Conservation (phyloP, 2,797 vertebrate genomes). For the Pseudomugil gertrudae region DNA sequence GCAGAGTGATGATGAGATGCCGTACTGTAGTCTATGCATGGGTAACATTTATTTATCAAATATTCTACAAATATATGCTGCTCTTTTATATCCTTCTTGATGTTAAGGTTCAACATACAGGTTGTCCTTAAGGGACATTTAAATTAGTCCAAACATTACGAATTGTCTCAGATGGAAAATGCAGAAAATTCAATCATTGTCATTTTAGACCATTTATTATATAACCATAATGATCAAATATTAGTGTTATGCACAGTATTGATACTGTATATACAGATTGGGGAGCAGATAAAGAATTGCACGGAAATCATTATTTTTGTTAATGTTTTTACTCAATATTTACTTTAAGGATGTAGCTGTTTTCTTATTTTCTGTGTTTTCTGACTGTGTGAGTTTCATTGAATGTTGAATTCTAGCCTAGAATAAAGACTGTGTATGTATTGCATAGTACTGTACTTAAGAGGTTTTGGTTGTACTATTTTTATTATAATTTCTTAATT, state of each 20-base stretch:
- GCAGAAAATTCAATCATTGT: conserved; percentile 14
- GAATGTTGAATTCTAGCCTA: conserved; percentile 49
- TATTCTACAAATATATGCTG: conserved; percentile 71
- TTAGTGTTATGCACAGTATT: conserved; percentile 47
- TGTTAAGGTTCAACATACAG: conserved; percentile 38
- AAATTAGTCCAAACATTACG: conserved; percentile 12
- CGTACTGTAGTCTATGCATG: conserved; percentile 78
- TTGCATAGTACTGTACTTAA: conserved; percentile 56
- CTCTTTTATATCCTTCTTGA: conserved; percentile 57
- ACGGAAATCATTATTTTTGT: conserved; percentile 59
- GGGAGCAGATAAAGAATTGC: conserved; percentile 34
- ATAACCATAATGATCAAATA: conserved; percentile 24
- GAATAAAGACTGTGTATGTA: conserved; percentile 56
- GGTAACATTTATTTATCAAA: conserved; percentile 65
- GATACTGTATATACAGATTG: conserved; percentile 26
- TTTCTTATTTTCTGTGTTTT: conserved; percentile 52
- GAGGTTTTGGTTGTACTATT: conserved; percentile 67
- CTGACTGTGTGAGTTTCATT: conserved; percentile 57
- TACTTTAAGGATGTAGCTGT: conserved; percentile 35
- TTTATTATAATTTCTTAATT: conserved; percentile 79
- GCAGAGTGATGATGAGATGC: conserved; percentile 46
- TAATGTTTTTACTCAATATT: conserved; percentile 55
- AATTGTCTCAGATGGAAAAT: conserved; percentile 27
- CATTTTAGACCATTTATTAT: conserved; percentile 14
- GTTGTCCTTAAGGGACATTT: conserved; percentile 31